Evolutionary conservation across 2,113 vertebrate species (phyloP), one percentile per base, ranked within the genome.

Genomic region (Pavo muticus): DNA sequence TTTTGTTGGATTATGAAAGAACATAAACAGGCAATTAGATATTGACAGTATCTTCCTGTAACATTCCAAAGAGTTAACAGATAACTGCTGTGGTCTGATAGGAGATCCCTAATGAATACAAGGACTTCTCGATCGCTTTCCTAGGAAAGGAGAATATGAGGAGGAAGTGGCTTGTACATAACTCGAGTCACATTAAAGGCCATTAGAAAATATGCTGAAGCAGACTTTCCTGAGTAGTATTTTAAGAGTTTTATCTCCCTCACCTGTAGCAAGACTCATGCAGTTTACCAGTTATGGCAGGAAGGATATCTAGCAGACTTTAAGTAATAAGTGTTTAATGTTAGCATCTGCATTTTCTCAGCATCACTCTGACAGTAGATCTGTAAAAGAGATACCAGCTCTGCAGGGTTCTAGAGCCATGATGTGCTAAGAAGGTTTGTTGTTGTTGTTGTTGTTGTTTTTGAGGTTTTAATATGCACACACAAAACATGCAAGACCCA

Each of bases 271-370:
- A 74, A 93, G 95, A 80, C 18, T 70, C n/a, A 40, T 57, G 75
- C 57, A 32, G 10, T n/a, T 54, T 42, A 42, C 35, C 27, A 60
- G n/a, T 77, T 91, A 70, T 60, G 54, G 71, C 83, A 96, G 70
- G 67, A 93, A 74, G 57, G 78, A 79, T 57, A 39, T 73, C 39
- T 47, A 73, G 37, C 67, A 78, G 73, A 42, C 89, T 92, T 69
- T 27, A n/a, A 87, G 48, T 65, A 79, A 1, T 67, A 84, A 91
- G 27, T 39, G 52, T 77, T 78, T 83, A 42, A 72, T 83, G 64
- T 88, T 90, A 54, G 3, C 44, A 84, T 90, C 76, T 93, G 70
- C 48, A 48, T 87, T 95, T 94, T 93, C 56, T 96, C 86, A 92
- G 54, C 60, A 68, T 71, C 39, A 9, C 39, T 89, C 30, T 57